Conservation (phyloP, 2,888 invertebrate species). For the Rhodophaea formosa region DNA sequence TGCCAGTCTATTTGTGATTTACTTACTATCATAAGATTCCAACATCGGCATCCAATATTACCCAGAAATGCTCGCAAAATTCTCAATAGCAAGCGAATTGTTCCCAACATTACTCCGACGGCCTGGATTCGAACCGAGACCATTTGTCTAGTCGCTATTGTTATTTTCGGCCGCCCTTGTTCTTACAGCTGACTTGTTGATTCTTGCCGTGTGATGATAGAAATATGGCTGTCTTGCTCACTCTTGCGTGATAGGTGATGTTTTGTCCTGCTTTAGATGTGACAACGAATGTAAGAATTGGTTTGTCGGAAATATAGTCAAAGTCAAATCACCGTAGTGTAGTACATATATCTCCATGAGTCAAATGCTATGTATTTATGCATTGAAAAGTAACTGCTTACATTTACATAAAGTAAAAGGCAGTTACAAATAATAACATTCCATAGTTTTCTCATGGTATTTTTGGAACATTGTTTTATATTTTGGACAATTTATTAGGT, state of each 20-base stretch:
- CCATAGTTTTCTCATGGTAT: too few relatives aligned
- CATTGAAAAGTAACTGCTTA: too few relatives aligned
- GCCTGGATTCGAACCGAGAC: constrained; percentile 1
- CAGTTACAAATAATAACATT: too few relatives aligned
- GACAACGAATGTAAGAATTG: neutral
- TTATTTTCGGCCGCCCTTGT: neutral
- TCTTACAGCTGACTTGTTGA: constrained; percentile 6
- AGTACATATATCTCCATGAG: too few relatives aligned
- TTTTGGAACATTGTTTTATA: too few relatives aligned
- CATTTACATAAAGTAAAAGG: too few relatives aligned
- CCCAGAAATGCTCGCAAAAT: neutral
- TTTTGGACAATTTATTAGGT: too few relatives aligned
- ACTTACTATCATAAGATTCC: neutral
- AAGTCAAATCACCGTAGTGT: neutral
- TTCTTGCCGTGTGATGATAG: neutral
- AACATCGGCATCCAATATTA: neutral
- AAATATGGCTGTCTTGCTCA: neutral
- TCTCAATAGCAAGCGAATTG: neutral
- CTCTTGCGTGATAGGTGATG: neutral
- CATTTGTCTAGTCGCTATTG: constrained; percentile 2
- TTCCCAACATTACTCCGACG: neutral
- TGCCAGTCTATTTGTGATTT: neutral
- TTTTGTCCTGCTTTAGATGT: neutral
- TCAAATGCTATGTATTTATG: too few relatives aligned
- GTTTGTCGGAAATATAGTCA: neutral